Evolutionary conservation across 2,888 invertebrate genomes (phyloP).

Genomic region (Dynastes grantii): DNA sequence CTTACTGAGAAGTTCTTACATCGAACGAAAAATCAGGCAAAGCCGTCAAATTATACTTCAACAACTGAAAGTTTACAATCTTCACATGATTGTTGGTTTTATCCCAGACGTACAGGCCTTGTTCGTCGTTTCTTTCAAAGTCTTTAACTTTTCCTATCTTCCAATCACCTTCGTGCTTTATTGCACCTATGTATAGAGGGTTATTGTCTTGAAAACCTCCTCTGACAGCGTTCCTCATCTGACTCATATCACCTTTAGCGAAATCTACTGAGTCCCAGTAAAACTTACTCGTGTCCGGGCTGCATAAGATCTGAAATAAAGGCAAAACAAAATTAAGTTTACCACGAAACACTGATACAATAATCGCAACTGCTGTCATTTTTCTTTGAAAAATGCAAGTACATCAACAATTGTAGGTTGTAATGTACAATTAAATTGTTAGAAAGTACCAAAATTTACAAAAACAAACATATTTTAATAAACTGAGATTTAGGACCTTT

Average conservation of each 20-base stretch:
- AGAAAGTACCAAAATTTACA: no score
- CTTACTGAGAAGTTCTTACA: not conserved
- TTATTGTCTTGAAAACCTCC: conserved; percentile 7
- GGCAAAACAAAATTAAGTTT: not conserved
- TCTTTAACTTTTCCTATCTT: conserved; percentile 6
- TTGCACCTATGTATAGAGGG: not conserved
- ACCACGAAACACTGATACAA: not conserved
- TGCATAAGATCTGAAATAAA: conserved; percentile 17
- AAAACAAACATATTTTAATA: no score
- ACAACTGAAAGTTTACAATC: not conserved
- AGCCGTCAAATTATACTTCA: conserved; percentile 9
- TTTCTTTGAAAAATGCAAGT: no score
- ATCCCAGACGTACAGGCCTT: conserved; percentile 5
- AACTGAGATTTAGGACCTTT: no score
- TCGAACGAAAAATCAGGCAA: not conserved
- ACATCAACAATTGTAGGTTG: no score
- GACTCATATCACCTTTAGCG: not conserved
- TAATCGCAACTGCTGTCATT: not conserved
- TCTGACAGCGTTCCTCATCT: not conserved
- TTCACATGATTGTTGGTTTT: not conserved
- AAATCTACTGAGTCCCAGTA: conserved; percentile 26
- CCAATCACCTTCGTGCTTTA: not conserved
- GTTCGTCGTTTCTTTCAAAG: not conserved
- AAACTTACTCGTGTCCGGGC: not conserved
- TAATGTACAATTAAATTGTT: no score